Base-by-base conservation (phyloP, 2,888 invertebrate genomes). In the Apodemia duryi region DNA sequence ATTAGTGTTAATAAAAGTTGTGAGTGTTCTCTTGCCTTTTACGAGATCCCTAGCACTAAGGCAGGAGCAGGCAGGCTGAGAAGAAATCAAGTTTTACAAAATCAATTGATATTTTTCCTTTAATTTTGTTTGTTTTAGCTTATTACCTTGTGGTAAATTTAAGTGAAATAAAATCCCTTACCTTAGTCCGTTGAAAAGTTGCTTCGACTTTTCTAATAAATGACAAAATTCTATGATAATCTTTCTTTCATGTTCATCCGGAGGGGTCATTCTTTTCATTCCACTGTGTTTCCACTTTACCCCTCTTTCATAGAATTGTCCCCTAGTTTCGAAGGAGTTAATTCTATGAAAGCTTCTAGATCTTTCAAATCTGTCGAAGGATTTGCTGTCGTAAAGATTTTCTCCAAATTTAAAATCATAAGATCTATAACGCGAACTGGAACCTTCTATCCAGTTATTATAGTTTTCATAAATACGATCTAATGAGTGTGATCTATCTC, bases 191-290 rank as follows among this genome's bases (percentile, higher is more conserved):
- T 98, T 99, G 90, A 99, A 99, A 70, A 98, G 94, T 89, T 98
- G 98, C 90, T 98, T 98, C 49, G 98, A 98, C 91, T 98, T 98
- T 85, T 99, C 99, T 71, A 98, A 93, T 77, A 98, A 93, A 90
- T 98, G 98, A 87, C 97, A 97, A 90, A 99, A 99, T 90, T 99
- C 98, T 85, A 97, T 95, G 73, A 98, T 97, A 81, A 98, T 95
- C 94, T 97, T 97, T 81, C 97, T 93, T 90, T 97, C 97, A 91
- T 96, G 96, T 81, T 97, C 97, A 85, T 96, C 76, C 0, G 78
- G 65, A 0, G 73, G 62, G 57, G 75, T 77, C 75, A 81, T 77
- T 13, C 63, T 75, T 32, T 43, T 51, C 49, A 51, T 61, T 41
- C 64, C 3, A 35, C 1, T 6, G 11, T 3, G n/a, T 49, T 6